Conservation (phyloP, 2,113 vertebrate species). For the Scomber japonicus region DNA sequence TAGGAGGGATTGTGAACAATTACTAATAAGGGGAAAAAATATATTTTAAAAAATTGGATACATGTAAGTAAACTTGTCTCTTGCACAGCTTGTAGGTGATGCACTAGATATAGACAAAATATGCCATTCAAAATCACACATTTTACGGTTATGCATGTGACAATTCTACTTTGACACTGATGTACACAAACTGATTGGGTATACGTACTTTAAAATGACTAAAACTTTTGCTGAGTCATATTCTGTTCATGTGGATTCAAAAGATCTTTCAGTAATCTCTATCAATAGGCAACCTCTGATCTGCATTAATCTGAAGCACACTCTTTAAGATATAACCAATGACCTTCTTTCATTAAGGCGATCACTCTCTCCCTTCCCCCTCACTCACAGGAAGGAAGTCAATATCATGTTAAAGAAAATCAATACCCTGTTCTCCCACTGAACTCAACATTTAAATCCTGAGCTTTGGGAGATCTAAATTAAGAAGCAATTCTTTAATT, state of each 20-base stretch:
- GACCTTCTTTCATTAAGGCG: constrained; percentile 74
- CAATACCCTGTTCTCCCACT: constrained; percentile 75
- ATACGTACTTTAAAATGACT: background rate
- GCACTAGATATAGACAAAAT: background rate
- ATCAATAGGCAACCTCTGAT: constrained; percentile 40
- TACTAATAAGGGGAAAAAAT: background rate
- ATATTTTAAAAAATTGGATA: background rate
- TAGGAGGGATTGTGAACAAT: background rate
- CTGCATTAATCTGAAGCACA: constrained; percentile 53
- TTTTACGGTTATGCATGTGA: background rate
- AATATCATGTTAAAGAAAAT: constrained; percentile 83
- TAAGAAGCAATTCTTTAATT: constrained; percentile 65
- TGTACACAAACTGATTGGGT: background rate
- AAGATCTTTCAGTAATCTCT: constrained; percentile 31
- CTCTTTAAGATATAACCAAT: constrained; percentile 64
- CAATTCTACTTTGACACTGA: background rate
- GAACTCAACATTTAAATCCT: constrained; percentile 66
- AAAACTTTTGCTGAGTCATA: constrained; percentile 33
- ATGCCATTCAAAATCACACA: background rate
- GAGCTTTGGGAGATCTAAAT: constrained; percentile 46
- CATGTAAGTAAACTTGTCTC: background rate
- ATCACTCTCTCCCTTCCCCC: constrained; percentile 61
- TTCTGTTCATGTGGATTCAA: constrained; percentile 8
- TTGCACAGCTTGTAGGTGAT: background rate
- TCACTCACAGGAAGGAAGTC: constrained; percentile 72